phyloP scores from a whole-genome alignment of 2,888 invertebrate species.

The Coelinius sp. region DNA sequence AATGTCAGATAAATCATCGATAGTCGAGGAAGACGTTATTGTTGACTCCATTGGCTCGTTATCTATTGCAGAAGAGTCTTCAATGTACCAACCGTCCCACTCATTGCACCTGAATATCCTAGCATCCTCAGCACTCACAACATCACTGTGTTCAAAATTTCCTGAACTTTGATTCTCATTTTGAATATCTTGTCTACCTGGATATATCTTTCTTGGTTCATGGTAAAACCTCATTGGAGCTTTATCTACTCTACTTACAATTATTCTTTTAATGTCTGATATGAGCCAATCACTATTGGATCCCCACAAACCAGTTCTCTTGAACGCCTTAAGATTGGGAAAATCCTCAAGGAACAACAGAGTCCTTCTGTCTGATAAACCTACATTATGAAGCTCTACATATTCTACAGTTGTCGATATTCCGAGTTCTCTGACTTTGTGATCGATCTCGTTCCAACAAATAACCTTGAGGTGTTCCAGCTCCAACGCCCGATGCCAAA shows the following conservation, averaged over 20 bases:
- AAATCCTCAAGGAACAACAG: background rate
- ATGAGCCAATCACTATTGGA: background rate
- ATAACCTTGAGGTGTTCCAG: background rate
- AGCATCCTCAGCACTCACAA: background rate
- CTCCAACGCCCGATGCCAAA: background rate
- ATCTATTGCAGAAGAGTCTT: background rate
- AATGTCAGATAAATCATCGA: background rate
- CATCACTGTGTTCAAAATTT: background rate
- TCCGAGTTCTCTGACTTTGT: background rate
- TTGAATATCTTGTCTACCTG: background rate
- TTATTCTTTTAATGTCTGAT: background rate
- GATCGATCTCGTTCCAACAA: background rate
- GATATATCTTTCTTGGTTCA: background rate
- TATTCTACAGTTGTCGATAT: background rate
- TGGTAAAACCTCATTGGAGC: background rate
- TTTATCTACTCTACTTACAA: background rate
- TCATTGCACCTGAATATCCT: background rate
- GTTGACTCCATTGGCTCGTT: background rate
- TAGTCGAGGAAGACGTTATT: background rate
- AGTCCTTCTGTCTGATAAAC: background rate
- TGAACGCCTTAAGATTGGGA: background rate
- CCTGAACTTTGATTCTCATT: background rate
- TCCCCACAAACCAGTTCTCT: background rate
- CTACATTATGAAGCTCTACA: background rate
- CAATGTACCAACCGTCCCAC: conserved; percentile 10